phyloP scores from a whole-genome alignment of 2,797 vertebrate genomes.

The Peromyscus eremicus region DNA sequence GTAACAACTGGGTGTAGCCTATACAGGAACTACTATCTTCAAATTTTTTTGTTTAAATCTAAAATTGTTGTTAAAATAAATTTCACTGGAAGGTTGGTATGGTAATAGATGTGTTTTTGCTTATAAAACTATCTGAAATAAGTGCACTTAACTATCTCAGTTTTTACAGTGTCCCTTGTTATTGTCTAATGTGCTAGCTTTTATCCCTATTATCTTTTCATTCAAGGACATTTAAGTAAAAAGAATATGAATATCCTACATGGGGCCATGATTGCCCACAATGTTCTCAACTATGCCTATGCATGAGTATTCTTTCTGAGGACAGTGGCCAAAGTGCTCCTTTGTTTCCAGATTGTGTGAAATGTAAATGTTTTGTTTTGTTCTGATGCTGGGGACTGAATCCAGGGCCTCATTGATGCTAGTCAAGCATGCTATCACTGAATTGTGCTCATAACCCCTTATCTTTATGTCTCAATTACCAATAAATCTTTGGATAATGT shows the following conservation, averaged over 20 bases:
- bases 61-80: not conserved
- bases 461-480: not conserved
- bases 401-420: not conserved
- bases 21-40: not conserved
- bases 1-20: not conserved
- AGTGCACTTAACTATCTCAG: not conserved
- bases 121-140: not conserved
- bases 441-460: not conserved
- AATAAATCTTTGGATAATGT: not conserved
- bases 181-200: not conserved
- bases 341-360: not conserved
- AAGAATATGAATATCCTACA: not conserved
- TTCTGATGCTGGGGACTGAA: not conserved
- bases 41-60: not conserved
- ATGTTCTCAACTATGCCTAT: not conserved
- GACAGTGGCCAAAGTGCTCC: not conserved
- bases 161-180: not conserved
- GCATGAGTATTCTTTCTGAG: not conserved
- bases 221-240: not conserved
- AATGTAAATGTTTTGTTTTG: not conserved
- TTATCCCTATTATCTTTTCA: slow-evolving; percentile 16
- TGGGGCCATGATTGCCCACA: not conserved
- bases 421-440: not conserved
- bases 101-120: not conserved
- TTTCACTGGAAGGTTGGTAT: not conserved